Conservation (phyloP, 2,113 vertebrate species). For the Ivindomyrus marchei region DNA sequence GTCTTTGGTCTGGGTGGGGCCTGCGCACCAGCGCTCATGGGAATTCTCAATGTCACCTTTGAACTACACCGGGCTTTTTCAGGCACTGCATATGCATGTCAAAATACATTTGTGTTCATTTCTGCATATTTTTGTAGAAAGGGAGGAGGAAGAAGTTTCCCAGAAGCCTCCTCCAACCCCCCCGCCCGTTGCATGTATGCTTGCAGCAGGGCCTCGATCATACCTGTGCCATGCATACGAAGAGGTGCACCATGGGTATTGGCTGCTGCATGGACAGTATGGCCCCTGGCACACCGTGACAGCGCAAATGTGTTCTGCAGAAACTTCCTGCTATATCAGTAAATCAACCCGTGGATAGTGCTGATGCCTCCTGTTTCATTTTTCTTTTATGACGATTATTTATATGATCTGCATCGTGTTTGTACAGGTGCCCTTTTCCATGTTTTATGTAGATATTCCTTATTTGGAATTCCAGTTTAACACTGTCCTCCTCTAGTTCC, state of each 20-base stretch:
- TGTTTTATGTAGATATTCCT: background rate
- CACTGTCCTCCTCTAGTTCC: background rate
- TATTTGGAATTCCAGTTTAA: background rate
- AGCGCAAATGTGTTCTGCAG: background rate
- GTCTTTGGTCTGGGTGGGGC: background rate
- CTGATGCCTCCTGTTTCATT: background rate
- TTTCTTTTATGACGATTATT: background rate
- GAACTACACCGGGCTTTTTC: background rate
- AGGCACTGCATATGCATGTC: background rate
- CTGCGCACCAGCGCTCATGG: background rate
- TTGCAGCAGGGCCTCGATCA: background rate
- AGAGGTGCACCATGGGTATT: background rate
- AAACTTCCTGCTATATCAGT: background rate
- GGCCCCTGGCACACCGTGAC: background rate
- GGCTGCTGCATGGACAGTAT: background rate
- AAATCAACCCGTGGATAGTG: background rate
- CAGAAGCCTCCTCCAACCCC: too few relatives aligned
- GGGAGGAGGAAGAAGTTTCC: too few relatives aligned
- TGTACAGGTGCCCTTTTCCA: background rate
- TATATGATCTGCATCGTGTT: background rate
- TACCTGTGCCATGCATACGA: background rate
- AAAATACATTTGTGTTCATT: background rate
- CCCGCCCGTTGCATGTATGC: background rate
- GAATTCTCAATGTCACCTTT: background rate
- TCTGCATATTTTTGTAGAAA: background rate